Base-by-base conservation (phyloP, 2,888 invertebrate species). In the Elaeidobius kamerunicus region DNA sequence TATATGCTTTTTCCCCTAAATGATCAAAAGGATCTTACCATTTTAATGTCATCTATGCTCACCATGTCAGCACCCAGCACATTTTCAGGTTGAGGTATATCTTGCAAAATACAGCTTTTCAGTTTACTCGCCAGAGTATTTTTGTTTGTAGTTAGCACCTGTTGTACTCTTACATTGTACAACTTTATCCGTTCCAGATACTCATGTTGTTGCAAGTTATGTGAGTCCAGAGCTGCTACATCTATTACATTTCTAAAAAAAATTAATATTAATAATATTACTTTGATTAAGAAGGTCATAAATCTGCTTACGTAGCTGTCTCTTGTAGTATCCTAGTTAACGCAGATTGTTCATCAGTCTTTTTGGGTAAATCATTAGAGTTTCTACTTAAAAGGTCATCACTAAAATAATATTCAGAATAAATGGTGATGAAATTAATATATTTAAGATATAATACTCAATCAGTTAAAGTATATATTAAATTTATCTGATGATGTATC, bases 321-420 rank as follows among this genome's bases (percentile, higher is more conserved):
- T 91, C 90, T 67, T 91, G 90, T 45, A 95, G 79, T 73, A 94
- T 91, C 75, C 88, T 84, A 69, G 85, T 91, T 41, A 94, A 79
- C 1, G 91, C 93, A 65, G 89, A 91, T 76, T 93, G 92, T 70
- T 94, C 93, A 70, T 94, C 93, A 44, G 86, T 85, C 73, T 88
- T 91, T 68, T 88, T 84, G 7, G 85, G 84, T 61, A 79, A 71
- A 23, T 83, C 80, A 64, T 78, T 82, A 12, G 79, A 76, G 71
- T 81, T 82, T 57, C 81, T 79, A 63, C 76, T 78, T 62, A 80
- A 76, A 63, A 80, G 77, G 70, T 83, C 83, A 64, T 84, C 83
- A 61, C 89, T 89, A 63, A 56, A 73, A 58, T 39, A 43, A 34
- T 44, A 39, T 14, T 27, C 48, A 28, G n/a, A 17, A 36, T 12